Evolutionary conservation across 2,888 invertebrate genomes (phyloP), one percentile per base, ranked within the genome.

Genomic region (Hirtodrosophila trivittata): DNA sequence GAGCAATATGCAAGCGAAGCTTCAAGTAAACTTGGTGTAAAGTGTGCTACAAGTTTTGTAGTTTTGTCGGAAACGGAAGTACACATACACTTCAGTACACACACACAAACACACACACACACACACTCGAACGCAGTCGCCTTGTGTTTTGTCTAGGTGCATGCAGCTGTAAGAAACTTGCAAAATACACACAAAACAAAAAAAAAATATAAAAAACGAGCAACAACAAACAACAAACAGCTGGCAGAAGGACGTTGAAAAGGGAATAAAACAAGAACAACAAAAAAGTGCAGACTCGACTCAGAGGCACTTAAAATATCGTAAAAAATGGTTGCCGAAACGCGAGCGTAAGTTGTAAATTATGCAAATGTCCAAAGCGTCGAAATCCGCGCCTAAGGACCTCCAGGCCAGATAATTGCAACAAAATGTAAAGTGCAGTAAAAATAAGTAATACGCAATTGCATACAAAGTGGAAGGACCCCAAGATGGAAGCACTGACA

Each of bases 311-410:
- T 83, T 69, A 64, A 83, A 80, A 72, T 66, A 63, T 72, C 63
- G 72, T 78, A 86, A 86, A 82, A 82, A 60, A 43, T 60, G 42
- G 21, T 26, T 12, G 30, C 21, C 18, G 43, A 49, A 74, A 70
- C 37, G 55, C 43, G 32, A 59, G 51, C 58, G 55, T 46, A 47
- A 57, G 47, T 49, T 83, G 65, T 78, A 59, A 83, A 78, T 80
- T 80, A 86, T 86, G 86, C 66, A 86, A 80, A 80, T 80, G 52
- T 77, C 47, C 47, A 77, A 52, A 45, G 77, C 77, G 66, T 52
- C 62, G 71, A 78, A 75, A 78, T 82, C 71, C 68, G 64, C 73
- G 84, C 77, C 85, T 84, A 68, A 84, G 64, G 62, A 77, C 78
- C 66, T 41, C 56, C 58, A 45, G 54, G 39, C 56, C 52, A 59